Base-by-base conservation (phyloP, 2,888 invertebrate species). In the Papilio gigon region DNA sequence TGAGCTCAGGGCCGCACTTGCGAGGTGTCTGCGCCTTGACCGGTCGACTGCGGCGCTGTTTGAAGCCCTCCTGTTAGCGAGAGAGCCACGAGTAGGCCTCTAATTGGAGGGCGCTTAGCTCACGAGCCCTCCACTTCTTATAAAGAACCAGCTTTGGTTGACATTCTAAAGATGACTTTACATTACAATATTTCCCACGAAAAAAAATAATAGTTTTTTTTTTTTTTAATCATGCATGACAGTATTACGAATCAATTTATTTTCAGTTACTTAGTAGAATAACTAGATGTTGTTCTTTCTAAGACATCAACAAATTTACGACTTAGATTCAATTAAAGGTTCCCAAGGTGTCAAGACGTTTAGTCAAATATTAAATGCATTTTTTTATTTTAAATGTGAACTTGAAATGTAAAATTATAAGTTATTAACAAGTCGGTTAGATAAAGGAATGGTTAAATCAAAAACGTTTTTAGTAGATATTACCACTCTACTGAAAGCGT, bases 41-140 rank as follows among this genome's bases (percentile, higher is more conserved):
- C 65, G 69, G 65, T 65, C 65, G 73, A 74, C 72, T 72, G 73
- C 71, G 53, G 70, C 47, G 53, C 30, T 61, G 75, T 81, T 80
- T 79, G 80, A 81, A 80, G 78, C 76, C 76, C 77, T 77, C 77
- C 67, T 73, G 71, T 72, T 73, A 75, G 74, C 73, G 70, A 72
- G 72, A 72, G 68, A 69, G 67, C 68, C 66, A 67, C 47, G 84
- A 86, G 77, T 80, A 75, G 69, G 71, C 79, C 79, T 77, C 85
- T 90, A 90, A 90, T 90, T 90, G 90, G 89, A 90, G 89, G 76
- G 84, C 81, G 78, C 89, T 89, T 80, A 77, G 66, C 73, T 83
- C 77, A 71, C 78, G 86, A 80, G 82, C 85, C 71, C 87, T 87
- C 71, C 68, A 76, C 72, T 71, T 80, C 80, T 80, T 78, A 76